Evolutionary conservation across 2,888 invertebrate genomes (phyloP), one percentile per base, ranked within the genome.

Genomic region (Mesorhabditis belari): DNA sequence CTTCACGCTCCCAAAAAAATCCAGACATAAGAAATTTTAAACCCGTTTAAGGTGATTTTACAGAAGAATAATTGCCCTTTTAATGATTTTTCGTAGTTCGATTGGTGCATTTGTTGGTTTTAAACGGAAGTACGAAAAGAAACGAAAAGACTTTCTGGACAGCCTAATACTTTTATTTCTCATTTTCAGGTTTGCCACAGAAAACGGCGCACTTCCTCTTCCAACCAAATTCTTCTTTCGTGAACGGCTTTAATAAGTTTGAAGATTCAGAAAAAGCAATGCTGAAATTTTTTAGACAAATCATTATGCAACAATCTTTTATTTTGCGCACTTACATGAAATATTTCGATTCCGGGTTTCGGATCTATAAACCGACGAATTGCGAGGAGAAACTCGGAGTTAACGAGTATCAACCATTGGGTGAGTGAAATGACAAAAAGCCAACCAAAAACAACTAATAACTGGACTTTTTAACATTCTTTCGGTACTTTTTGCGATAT

Each of bases 321-420:
- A 61, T 71, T 23, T 67, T 69, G 28, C 49, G 67, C 52, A 69
- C 71, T 6, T 71, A 67, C 55, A 63, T 58, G 27, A 71, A 71
- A 49, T 71, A 71, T 60, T 69, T 71, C 51, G 60, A 44, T 5
- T 56, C 62, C 49, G 67, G 64, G 4, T 71, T 60, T 58, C 66
- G 69, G 55, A 60, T 71, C 3, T 65, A 61, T 3, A 52, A 26
- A 21, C 63, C 63, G 49, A 66, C 69, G 4, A 69, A 69, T 44
- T 71, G 71, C 51, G 63, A 61, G 5, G 23, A 35, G 44, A 17
- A 9, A 9, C n/a, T n/a, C 12, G 44, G 44, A 35, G 0, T 1
- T 35, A 35, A n/a, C 44, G 44, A 35, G 12, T 35, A 17, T 35
- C 12, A 35, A 35, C 12, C n/a, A 17, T 35, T 35, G 44, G 44